A percentile compares a stretch with the other conserved stretches of the same genome.
Conservation (phyloP, 2,888 invertebrate species). For the Taphrorychus bicolor region DNA sequence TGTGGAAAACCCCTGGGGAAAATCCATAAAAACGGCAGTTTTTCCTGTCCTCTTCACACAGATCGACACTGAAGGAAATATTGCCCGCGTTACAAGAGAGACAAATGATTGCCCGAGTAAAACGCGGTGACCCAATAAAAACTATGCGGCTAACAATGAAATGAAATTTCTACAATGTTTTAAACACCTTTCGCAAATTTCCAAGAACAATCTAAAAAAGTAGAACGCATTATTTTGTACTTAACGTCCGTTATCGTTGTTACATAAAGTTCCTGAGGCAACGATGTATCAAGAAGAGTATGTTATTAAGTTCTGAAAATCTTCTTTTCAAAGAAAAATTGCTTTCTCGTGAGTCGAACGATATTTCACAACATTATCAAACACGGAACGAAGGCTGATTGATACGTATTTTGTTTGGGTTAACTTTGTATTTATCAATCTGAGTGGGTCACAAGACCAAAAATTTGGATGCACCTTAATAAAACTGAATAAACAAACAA, state of each 20-base stretch:
- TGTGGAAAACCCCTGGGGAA: not conserved
- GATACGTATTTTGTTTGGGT: too few species aligned
- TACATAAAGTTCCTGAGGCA: not conserved
- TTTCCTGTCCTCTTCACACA: too few species aligned
- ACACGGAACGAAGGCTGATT: too few species aligned
- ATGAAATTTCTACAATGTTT: not conserved
- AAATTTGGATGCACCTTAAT: constrained; percentile 12
- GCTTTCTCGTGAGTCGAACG: too few species aligned
- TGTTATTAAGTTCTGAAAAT: too few species aligned
- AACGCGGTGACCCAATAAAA: too few species aligned
- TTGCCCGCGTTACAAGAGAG: too few species aligned
- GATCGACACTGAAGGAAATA: not conserved
- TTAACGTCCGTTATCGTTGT: not conserved
- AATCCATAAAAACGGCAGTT: not conserved
- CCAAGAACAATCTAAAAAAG: not conserved
- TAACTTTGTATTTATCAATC: too few species aligned
- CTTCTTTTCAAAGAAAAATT: not conserved
- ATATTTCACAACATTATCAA: too few species aligned
- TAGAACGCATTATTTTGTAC: not conserved
- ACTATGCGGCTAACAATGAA: not conserved
- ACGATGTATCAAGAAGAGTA: not conserved
- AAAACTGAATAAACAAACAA: too few species aligned
- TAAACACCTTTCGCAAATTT: not conserved
- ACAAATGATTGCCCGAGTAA: too few species aligned
- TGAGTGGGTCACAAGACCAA: too few species aligned